phyloP scores from a whole-genome alignment of 2,113 vertebrate species.

The Xerus inauris region DNA sequence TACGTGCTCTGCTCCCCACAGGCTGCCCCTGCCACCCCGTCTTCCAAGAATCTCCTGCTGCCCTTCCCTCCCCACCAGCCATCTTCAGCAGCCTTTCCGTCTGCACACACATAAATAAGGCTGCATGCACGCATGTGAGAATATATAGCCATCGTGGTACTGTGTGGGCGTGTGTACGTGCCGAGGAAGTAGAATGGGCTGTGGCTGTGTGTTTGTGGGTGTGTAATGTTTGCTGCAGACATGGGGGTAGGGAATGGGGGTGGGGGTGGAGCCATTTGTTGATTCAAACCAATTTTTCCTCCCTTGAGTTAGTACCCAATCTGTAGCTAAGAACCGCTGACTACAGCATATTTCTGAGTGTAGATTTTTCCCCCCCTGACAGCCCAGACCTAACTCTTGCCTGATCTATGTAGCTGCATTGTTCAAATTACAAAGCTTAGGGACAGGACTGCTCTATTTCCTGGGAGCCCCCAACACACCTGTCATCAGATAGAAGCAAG shows the following conservation, averaged over 20 bases:
- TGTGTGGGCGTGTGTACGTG: conserved; percentile 57
- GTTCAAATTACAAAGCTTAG: conserved; percentile 86
- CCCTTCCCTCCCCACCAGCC: background rate
- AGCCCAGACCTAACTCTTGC: conserved; percentile 85
- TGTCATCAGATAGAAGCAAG: conserved; percentile 85
- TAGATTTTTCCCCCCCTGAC: conserved; percentile 83
- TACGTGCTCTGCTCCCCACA: conserved; percentile 1
- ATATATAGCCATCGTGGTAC: conserved; percentile 63
- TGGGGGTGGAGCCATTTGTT: conserved; percentile 81
- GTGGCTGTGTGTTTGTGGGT: conserved; percentile 59
- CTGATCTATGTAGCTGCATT: conserved; percentile 87
- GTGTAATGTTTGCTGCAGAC: conserved; percentile 56
- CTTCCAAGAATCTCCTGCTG: background rate
- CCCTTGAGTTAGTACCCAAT: conserved; percentile 77
- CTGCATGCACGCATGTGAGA: conserved; percentile 19
- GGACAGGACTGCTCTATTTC: conserved; percentile 86
- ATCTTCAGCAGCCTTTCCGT: background rate
- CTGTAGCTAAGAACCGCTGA: conserved; percentile 86
- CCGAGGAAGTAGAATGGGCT: conserved; percentile 56
- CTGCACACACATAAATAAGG: conserved; percentile 2
- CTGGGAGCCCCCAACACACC: conserved; percentile 84
- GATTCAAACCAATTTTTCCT: conserved; percentile 82
- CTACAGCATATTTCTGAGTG: conserved; percentile 80
- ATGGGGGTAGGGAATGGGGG: background rate
- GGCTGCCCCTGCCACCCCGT: background rate